A percentile compares a stretch with the other conserved stretches of the same genome.
Evolutionary conservation across 2,113 vertebrate species (phyloP).

Genomic region (Tenrec ecaudatus): DNA sequence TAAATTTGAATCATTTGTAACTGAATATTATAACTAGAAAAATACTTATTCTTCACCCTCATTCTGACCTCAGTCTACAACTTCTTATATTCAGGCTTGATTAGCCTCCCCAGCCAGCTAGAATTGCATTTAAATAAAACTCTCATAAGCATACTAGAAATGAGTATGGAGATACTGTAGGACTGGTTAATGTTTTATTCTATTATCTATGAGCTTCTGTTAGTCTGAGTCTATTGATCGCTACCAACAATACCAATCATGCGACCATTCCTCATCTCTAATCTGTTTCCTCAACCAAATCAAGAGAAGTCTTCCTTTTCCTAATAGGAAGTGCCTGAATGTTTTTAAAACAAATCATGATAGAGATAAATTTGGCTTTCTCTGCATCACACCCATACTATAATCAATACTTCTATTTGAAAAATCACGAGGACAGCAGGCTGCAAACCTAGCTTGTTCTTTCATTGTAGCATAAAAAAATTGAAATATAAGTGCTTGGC

Average conservation of each 20-base stretch:
- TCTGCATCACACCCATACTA: not conserved
- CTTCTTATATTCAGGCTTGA: slow-evolving; percentile 59
- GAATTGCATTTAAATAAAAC: slow-evolving; percentile 41
- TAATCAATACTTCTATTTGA: not conserved
- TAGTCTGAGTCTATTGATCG: not conserved
- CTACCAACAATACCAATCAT: not conserved
- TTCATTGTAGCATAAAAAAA: not conserved
- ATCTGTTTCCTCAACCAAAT: not conserved
- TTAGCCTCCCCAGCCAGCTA: slow-evolving; percentile 53
- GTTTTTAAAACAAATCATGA: slow-evolving; percentile 6
- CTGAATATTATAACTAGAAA: slow-evolving; percentile 72
- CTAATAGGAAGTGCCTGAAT: not conserved
- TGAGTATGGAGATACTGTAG: not conserved
- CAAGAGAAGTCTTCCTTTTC: not conserved
- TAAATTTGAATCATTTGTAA: slow-evolving; percentile 76
- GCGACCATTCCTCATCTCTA: slow-evolving; percentile 24
- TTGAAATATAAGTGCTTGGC: not conserved
- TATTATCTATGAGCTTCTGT: not conserved
- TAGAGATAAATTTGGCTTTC: not conserved
- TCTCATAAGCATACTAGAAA: not conserved
- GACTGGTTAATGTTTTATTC: not conserved
- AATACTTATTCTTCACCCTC: slow-evolving; percentile 52
- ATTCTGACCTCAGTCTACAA: slow-evolving; percentile 55
- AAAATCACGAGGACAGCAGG: not conserved
- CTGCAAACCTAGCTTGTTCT: not conserved